A percentile compares a stretch with the other conserved stretches of the same genome.
Conservation (phyloP, 2,888 invertebrate species). For the Caenorhabditis becei region DNA sequence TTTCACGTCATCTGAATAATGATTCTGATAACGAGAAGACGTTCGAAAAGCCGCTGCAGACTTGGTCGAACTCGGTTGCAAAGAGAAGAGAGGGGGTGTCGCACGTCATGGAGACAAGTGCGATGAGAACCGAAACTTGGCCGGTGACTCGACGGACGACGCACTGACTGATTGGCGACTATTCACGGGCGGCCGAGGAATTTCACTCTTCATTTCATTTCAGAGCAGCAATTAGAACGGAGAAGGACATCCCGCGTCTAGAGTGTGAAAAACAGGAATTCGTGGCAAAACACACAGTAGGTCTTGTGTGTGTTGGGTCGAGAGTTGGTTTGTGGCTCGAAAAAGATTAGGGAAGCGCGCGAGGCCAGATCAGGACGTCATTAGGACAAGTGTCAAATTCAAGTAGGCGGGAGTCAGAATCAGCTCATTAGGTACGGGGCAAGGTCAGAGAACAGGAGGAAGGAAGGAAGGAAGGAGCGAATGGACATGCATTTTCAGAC, state of each 20-base stretch:
- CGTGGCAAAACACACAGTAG: background rate
- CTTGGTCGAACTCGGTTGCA: background rate
- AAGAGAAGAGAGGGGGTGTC: background rate
- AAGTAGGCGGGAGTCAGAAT: background rate
- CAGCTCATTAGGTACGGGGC: background rate
- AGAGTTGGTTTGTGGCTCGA: background rate
- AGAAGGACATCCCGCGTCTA: background rate
- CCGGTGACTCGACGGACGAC: background rate
- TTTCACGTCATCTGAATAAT: background rate
- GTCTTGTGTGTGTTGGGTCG: background rate
- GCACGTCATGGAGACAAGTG: no score
- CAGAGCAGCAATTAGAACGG: background rate
- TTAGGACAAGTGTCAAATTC: constrained; percentile 6
- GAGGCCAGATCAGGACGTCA: constrained; percentile 1
- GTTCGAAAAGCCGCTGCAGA: background rate
- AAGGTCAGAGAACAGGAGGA: background rate
- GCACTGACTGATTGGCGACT: background rate
- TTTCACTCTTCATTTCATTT: background rate
- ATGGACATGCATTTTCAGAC: background rate
- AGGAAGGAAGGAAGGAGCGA: background rate
- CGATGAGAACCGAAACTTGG: background rate
- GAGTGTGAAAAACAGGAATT: constrained; percentile 4
- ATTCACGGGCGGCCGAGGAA: background rate
- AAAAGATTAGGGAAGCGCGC: background rate
- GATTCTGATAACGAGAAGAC: no score